Evolutionary conservation across 1,140 invertebrate genomes (phyloP).

Genomic region (Aporrectodea caliginosa): DNA sequence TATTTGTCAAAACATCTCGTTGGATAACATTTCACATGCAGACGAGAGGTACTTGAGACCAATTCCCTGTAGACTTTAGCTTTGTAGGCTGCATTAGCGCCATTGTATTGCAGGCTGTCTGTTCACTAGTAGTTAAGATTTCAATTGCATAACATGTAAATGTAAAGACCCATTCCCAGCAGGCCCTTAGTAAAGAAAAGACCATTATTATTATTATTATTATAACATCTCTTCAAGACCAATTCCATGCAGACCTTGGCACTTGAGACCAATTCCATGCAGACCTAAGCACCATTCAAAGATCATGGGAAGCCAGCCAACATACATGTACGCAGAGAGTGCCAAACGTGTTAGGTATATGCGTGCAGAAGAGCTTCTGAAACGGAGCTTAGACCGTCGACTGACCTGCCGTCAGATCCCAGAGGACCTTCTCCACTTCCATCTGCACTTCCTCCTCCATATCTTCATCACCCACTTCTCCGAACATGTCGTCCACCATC

Average conservation of each 20-base stretch:
- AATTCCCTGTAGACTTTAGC: neutral
- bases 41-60: neutral
- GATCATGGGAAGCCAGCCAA: neutral
- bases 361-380: neutral
- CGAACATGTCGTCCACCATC: slow-evolving; percentile 98
- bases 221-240: neutral
- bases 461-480: slow-evolving; percentile 63
- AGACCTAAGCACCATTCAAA: neutral
- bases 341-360: slow-evolving; percentile 1
- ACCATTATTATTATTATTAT: too few relatives aligned
- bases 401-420: slow-evolving; percentile 84
- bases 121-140: too few relatives aligned
- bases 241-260: neutral
- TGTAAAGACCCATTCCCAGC: too few relatives aligned
- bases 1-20: neutral
- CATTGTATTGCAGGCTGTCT: too few relatives aligned
- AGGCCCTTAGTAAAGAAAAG: too few relatives aligned
- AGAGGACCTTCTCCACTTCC: slow-evolving; percentile 93
- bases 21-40: neutral
- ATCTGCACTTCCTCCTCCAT: slow-evolving; percentile 74
- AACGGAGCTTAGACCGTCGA: too few relatives aligned
- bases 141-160: too few relatives aligned
- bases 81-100: neutral
- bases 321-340: neutral
- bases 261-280: neutral